Evolutionary conservation across 2,888 invertebrate species (phyloP).

Genomic region (Malachius bipustulatus): DNA sequence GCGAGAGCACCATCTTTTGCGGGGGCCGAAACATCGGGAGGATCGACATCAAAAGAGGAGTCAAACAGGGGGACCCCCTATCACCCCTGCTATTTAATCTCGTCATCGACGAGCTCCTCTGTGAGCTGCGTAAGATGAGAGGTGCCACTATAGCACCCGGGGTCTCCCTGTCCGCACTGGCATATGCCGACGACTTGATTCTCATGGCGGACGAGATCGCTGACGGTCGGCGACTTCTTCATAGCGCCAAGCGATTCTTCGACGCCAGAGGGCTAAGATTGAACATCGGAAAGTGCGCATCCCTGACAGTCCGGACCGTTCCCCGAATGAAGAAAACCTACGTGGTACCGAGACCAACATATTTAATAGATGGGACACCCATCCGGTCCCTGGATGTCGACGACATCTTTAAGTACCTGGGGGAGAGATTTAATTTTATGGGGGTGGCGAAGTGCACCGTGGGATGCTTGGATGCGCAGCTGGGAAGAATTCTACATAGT

Average conservation of each 20-base stretch:
- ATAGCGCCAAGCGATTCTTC: too few relatives aligned
- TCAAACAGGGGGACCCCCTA: too few relatives aligned
- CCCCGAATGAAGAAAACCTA: conserved; percentile 6
- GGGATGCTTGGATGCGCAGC: background rate
- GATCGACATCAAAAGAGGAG: too few relatives aligned
- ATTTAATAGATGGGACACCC: conserved; percentile 3
- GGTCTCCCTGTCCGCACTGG: conserved; percentile 3
- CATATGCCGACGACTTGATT: conserved; percentile 8
- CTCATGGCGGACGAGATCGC: background rate
- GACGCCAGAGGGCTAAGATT: background rate
- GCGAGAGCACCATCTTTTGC: conserved; percentile 11
- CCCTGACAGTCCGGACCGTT: background rate
- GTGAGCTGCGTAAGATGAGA: background rate
- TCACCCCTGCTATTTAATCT: too few relatives aligned
- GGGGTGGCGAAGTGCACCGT: background rate
- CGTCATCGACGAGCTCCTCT: too few relatives aligned
- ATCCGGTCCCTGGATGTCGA: background rate
- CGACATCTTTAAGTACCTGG: conserved; percentile 7
- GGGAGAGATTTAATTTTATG: background rate
- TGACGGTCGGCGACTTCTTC: background rate
- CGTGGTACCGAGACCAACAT: background rate
- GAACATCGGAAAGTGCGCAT: conserved; percentile 3
- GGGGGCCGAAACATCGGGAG: conserved; percentile 3
- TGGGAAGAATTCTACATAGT: too few relatives aligned
- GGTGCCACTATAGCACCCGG: too few relatives aligned